These are phyloP conservation scores for Trematocara stigmaticum DNA, from an alignment of 2,113 vertebrate species.

Conservation along the genomic window DNA sequence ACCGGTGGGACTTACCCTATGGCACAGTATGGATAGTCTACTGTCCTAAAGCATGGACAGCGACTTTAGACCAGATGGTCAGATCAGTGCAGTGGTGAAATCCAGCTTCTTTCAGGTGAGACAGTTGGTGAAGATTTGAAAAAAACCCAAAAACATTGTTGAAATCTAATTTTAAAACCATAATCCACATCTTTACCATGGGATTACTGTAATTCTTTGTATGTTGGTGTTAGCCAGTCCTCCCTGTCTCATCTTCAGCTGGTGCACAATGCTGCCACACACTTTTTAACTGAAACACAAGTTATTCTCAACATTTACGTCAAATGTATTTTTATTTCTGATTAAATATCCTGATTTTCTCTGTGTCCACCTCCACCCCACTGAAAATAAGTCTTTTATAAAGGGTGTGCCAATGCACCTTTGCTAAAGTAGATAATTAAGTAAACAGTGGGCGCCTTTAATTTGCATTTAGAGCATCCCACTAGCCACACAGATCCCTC, in stretches of 20 bases:
- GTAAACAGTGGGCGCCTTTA: accelerated
- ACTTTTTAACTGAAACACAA: background rate
- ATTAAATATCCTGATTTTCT: background rate
- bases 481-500: background rate
- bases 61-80: background rate
- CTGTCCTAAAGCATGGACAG: background rate
- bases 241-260: background rate
- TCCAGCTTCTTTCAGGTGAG: background rate
- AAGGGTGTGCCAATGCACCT: background rate
- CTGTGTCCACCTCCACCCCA: background rate
- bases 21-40: background rate
- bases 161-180: background rate
- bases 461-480: background rate
- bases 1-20: background rate
- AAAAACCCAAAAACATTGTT: background rate
- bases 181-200: background rate
- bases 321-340: background rate
- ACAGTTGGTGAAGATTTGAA: background rate
- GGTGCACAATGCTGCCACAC: background rate
- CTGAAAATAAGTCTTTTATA: background rate
- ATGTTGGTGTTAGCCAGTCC: background rate
- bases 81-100: background rate
- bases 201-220: background rate
- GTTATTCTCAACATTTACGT: background rate
- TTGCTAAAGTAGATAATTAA: background rate